Percentiles rank a stretch among this genome's conserved stretches.
Evolutionary conservation across 1,140 invertebrate species (phyloP).

Genomic region (Drosophila neocordata): DNA sequence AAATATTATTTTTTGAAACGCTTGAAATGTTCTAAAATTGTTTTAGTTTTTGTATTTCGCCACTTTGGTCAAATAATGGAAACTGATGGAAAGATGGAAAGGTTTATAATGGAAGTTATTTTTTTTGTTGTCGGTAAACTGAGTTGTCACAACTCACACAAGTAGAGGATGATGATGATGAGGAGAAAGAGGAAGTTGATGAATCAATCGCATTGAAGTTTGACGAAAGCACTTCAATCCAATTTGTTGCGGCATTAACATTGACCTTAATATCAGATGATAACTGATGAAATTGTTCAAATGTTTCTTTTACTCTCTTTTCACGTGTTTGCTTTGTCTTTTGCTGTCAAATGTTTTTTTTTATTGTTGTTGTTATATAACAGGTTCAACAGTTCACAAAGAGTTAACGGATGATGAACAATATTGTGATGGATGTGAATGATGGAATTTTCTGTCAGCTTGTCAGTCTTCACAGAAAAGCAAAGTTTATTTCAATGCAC

Average conservation of each 20-base stretch:
- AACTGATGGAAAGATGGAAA: constrained; percentile 1
- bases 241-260: constrained; percentile 65
- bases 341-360: constrained; percentile 27
- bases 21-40: constrained; percentile 2
- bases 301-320: constrained; percentile 23
- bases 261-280: constrained; percentile 68
- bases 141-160: not conserved
- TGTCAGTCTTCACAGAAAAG: constrained; percentile 7
- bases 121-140: too few species aligned
- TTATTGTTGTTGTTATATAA: constrained; percentile 35
- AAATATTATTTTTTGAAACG: constrained; percentile 1
- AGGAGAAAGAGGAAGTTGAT: not conserved
- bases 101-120: too few species aligned
- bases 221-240: constrained; percentile 27
- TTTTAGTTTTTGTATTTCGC: not conserved
- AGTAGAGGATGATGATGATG: not conserved
- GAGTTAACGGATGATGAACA: constrained; percentile 55
- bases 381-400: constrained; percentile 23
- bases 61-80: not conserved
- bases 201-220: constrained; percentile 10
- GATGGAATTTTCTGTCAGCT: not conserved
- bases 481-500: constrained; percentile 48
- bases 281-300: constrained; percentile 52
- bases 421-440: not conserved
- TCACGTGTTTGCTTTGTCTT: constrained; percentile 21